Evolutionary conservation across 2,888 invertebrate genomes (phyloP).

Genomic region (Thecophora atra): DNA sequence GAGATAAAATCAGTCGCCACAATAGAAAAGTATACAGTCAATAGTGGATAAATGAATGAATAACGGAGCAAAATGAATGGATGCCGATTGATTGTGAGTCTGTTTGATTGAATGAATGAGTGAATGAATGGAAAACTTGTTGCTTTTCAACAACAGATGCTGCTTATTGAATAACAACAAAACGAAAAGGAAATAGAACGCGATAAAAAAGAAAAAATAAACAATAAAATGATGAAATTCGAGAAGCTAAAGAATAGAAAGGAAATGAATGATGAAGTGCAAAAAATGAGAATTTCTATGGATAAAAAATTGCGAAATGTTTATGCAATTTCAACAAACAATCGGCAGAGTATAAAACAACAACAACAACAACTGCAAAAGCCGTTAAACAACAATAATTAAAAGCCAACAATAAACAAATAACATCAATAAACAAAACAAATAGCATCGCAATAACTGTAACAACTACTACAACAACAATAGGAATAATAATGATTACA

Average conservation of each 20-base stretch:
- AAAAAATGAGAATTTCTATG: background rate
- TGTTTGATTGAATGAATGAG: background rate
- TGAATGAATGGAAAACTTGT: conserved; percentile 10
- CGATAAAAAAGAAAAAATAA: background rate
- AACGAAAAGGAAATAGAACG: background rate
- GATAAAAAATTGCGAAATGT: background rate
- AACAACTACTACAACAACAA: background rate
- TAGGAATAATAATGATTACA: background rate
- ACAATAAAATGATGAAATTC: background rate
- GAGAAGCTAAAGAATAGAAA: background rate
- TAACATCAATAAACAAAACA: background rate
- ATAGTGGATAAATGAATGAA: conserved; percentile 3
- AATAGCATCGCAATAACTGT: background rate
- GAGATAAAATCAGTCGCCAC: conserved; percentile 10
- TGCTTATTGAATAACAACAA: background rate
- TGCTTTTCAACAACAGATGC: background rate
- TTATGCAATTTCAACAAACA: background rate
- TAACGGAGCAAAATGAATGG: no score
- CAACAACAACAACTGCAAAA: background rate
- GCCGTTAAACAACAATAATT: background rate
- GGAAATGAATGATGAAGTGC: background rate
- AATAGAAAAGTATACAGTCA: background rate
- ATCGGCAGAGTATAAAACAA: no score
- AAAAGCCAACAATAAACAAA: background rate
- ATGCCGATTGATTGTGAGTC: background rate